Conservation (phyloP, 2,888 invertebrate genomes). For the Lacanobia wlatinum region DNA sequence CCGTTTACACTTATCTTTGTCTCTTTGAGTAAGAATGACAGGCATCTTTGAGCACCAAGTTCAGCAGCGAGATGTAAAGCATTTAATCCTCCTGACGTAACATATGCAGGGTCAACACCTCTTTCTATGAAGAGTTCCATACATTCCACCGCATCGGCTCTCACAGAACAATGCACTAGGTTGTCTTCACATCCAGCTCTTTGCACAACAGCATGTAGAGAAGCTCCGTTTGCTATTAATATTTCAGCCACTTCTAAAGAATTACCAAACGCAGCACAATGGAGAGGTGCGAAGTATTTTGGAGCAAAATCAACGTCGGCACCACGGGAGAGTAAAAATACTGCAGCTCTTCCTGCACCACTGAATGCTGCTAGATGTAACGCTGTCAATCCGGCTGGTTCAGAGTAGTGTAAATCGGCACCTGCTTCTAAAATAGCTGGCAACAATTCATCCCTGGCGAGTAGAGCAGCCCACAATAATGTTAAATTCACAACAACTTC, state of each 20-base stretch:
- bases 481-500: slow-evolving; percentile 93
- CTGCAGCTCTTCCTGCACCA: slow-evolving; percentile 93
- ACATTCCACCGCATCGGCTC: slow-evolving; percentile 95
- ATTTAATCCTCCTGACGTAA: slow-evolving; percentile 94
- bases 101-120: slow-evolving; percentile 94
- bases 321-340: slow-evolving; percentile 93
- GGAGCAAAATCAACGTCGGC: slow-evolving; percentile 93
- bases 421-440: slow-evolving; percentile 92
- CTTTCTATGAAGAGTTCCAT: slow-evolving; percentile 94
- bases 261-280: slow-evolving; percentile 97
- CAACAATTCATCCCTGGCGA: slow-evolving; percentile 93
- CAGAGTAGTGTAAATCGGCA: slow-evolving; percentile 93
- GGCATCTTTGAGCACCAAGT: slow-evolving; percentile 93
- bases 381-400: slow-evolving; percentile 94
- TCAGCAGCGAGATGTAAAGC: slow-evolving; percentile 95
- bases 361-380: slow-evolving; percentile 95
- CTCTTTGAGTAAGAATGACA: slow-evolving; percentile 94
- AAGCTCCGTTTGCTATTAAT: slow-evolving; percentile 93
- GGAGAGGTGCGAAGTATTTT: slow-evolving; percentile 95
- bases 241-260: slow-evolving; percentile 94
- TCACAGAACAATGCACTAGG: slow-evolving; percentile 95
- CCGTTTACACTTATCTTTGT: slow-evolving; percentile 94
- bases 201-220: slow-evolving; percentile 93
- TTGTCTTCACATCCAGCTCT: slow-evolving; percentile 93
- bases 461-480: slow-evolving; percentile 93